These are phyloP conservation scores for Myopa testacea DNA, from an alignment of 2,888 invertebrate species.

Conservation along the genomic window DNA sequence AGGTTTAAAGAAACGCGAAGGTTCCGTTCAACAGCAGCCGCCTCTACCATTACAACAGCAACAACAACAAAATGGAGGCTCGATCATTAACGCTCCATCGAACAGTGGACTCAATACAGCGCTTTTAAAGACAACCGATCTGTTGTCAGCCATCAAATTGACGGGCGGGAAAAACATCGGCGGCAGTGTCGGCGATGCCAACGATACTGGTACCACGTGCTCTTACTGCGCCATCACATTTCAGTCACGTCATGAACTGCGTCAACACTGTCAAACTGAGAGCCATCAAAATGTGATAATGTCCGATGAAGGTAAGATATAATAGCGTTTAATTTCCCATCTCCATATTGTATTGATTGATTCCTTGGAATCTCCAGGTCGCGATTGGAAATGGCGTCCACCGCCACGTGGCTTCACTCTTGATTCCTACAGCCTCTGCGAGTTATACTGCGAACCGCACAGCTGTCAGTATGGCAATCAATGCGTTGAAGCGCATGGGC, in stretches of 20 bases:
- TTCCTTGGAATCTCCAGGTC: conserved; percentile 58
- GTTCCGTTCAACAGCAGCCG: conserved; percentile 44
- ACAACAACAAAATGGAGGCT: conserved; percentile 49
- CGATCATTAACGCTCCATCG: not conserved
- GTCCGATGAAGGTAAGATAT: conserved; percentile 75
- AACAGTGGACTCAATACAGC: conserved; percentile 43
- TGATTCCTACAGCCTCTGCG: conserved; percentile 75
- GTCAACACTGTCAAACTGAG: conserved; percentile 74
- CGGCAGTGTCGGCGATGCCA: conserved; percentile 48
- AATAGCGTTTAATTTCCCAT: not conserved
- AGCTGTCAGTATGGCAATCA: conserved; percentile 77
- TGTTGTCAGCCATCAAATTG: conserved; percentile 62
- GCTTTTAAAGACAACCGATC: conserved; percentile 58
- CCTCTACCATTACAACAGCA: conserved; percentile 49
- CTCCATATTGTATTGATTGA: not conserved
- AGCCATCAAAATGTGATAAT: conserved; percentile 76
- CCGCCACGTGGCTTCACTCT: conserved; percentile 77
- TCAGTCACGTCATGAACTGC: conserved; percentile 70
- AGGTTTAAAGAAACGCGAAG: conserved; percentile 61
- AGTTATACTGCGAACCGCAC: conserved; percentile 71
- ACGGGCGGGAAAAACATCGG: conserved; percentile 55
- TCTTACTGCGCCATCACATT: conserved; percentile 73
- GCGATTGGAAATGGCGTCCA: conserved; percentile 77
- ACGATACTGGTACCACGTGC: conserved; percentile 66
- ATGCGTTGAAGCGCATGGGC: conserved; percentile 81